Evolutionary conservation across 1,140 invertebrate genomes (phyloP).

Genomic region (Helicoverpa zea): DNA sequence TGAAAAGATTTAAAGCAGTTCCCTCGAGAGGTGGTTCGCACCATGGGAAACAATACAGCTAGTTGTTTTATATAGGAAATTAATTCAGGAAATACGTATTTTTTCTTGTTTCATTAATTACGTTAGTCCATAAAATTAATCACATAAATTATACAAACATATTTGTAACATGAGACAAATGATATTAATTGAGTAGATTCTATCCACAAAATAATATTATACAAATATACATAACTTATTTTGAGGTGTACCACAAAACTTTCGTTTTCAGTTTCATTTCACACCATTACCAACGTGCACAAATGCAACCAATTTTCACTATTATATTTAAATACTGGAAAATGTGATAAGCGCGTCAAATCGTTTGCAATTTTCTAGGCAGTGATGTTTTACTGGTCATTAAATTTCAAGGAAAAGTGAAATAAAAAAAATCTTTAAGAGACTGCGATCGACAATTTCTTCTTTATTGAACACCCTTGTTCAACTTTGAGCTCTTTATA

Average conservation of each 20-base stretch:
- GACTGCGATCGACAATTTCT: slow-evolving; percentile 3
- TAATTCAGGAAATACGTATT: too few relatives aligned
- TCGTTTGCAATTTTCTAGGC: slow-evolving; percentile 12
- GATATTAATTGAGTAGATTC: too few relatives aligned
- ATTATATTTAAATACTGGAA: slow-evolving; percentile 10
- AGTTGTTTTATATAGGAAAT: too few relatives aligned
- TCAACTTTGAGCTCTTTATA: slow-evolving; percentile 19
- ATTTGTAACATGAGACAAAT: too few relatives aligned
- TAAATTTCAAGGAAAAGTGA: background rate
- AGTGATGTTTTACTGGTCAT: slow-evolving; percentile 4
- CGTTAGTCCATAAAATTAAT: too few relatives aligned
- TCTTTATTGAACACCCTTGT: slow-evolving; percentile 29
- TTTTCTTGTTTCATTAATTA: too few relatives aligned
- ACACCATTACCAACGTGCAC: background rate
- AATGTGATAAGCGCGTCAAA: background rate
- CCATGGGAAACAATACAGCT: too few relatives aligned
- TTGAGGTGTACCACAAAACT: background rate
- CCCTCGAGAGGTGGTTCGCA: too few relatives aligned
- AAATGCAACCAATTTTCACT: background rate
- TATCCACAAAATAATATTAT: too few relatives aligned
- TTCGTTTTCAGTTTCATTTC: background rate
- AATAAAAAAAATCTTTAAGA: background rate
- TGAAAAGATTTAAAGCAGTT: too few relatives aligned
- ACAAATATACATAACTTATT: too few relatives aligned
- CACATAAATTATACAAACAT: too few relatives aligned